Conservation (phyloP, 2,113 vertebrate genomes). For the Galeopterus variegatus region DNA sequence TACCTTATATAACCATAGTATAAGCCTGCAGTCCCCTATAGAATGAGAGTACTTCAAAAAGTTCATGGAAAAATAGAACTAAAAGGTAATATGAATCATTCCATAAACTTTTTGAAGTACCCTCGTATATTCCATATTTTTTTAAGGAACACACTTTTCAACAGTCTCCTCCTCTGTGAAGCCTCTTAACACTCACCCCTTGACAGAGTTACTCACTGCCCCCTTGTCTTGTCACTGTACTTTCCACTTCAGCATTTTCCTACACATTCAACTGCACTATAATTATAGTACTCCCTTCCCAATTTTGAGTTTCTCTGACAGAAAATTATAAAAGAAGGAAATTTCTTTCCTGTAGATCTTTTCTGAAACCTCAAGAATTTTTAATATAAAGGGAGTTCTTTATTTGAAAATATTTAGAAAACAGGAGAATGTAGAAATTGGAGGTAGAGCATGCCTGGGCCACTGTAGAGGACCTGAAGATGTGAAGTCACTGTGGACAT, state of each 20-base stretch:
- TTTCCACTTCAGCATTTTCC: not conserved
- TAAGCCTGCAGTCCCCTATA: not conserved
- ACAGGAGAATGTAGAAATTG: not conserved
- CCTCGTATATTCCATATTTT: not conserved
- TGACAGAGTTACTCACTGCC: not conserved
- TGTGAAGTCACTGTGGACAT: not conserved
- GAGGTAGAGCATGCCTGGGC: not conserved
- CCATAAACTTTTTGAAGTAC: no score
- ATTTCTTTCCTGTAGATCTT: slow-evolving; percentile 41
- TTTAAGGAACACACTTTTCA: not conserved
- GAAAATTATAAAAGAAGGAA: slow-evolving; percentile 40
- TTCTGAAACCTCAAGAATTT: slow-evolving; percentile 22
- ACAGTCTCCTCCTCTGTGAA: not conserved
- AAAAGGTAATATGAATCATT: no score
- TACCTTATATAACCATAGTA: not conserved
- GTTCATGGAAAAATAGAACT: no score
- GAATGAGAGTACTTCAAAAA: no score
- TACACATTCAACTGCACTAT: not conserved
- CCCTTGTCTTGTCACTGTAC: not conserved
- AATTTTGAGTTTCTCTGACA: not conserved
- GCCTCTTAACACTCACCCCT: not conserved
- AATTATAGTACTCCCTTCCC: slow-evolving; percentile 30
- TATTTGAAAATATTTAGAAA: slow-evolving; percentile 27
- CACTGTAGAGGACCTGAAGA: not conserved
- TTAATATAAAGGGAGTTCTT: not conserved